Base-by-base conservation (phyloP, 2,113 vertebrate genomes). In the Narcine bancroftii region DNA sequence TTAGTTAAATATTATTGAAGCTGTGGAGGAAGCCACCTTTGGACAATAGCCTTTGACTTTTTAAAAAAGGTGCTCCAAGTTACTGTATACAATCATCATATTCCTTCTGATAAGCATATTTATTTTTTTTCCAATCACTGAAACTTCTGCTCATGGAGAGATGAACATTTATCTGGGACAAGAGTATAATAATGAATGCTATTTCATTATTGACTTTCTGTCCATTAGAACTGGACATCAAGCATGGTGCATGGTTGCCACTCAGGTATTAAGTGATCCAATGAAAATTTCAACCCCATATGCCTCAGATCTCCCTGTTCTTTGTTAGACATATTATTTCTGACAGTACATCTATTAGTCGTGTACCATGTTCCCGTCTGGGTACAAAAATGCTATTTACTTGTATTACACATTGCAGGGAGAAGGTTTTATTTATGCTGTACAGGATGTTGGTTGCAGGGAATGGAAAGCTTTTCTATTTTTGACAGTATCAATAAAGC, bases 1-100 rank as follows among this genome's bases (percentile, higher is more conserved):
- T 53, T 39, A 60, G n/a, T 87, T 87, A 60, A 87, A 36, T 36
- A 75, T 60, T 87, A 60, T 36, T 87, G 81, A 87, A 87, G 11
- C n/a, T n/a, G n/a, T n/a, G 29, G 79, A 56, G 79, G 4, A 85
- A 87, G 13, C 53, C 53, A 56, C 79, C 45, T 53, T 60, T 87
- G 53, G 33, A 87, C 29, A 29, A 53, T n/a, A 0, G 29, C 36
- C 53, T 36, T 87, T 60, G 33, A 36, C 79, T 15, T 60, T 69
- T 87, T 87, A 87, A n/a, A n/a, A n/a, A n/a, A 63, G 33, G 33
- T 33, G 5, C 47, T 36, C 29, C 50, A 60, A 5, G 13, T n/a
- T 9, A 56, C 50, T 87, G 15, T 21, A n/a, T 36, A 21, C 33
- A 87, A 56, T 60, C 33, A 39, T n/a, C 6, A 24, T 56, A 83